Base-by-base conservation (phyloP, 2,797 vertebrate species). In the Lophius americanus region DNA sequence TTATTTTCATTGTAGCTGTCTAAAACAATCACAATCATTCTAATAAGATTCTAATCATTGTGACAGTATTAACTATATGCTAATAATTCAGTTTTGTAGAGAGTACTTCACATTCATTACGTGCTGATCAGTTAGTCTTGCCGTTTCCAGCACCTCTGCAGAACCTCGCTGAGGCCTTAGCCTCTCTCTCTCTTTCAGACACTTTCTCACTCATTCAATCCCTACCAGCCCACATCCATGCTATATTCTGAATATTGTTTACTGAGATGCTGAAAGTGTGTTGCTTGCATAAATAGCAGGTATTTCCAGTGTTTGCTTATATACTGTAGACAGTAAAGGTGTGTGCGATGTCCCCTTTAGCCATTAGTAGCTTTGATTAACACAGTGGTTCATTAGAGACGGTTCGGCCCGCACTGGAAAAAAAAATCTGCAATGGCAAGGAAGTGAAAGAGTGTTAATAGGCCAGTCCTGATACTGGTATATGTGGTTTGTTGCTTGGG, bases 401-500 rank as follows among this genome's bases (percentile, higher is more conserved):
- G 23, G 23, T 23, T 23, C 23, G 2, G 23, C 23, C 23, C 23
- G 23, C 23, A 23, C 23, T 23, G 23, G 23, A 23, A 23, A 23
- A 23, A 23, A 23, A 23, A 23, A 23, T 23, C 23, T 23, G 23
- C 23, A 23, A 23, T 38, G 32, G 54, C 60, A 51, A 57, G 8
- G 46, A 69, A 7, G 37, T 38, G 41, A 42, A 9, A 42, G 23
- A 10, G 52, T 56, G 51, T 68, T 53, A 71, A 63, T 44, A 41
- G 35, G 53, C 59, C 60, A 41, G 47, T 11, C 3, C 57, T 69
- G 60, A 76, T 80, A 69, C 58, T 70, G 67, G 64, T 43, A 66
- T 68, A 67, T 81, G 74, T 83, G 78, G 79, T 79, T 14, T 50
- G 51, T 43, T 65, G 70, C 60, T n/a, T 23, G 36, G 72, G 70